These are phyloP conservation scores for Antitype chi DNA, from an alignment of 2,888 invertebrate species.

Conservation along the genomic window DNA sequence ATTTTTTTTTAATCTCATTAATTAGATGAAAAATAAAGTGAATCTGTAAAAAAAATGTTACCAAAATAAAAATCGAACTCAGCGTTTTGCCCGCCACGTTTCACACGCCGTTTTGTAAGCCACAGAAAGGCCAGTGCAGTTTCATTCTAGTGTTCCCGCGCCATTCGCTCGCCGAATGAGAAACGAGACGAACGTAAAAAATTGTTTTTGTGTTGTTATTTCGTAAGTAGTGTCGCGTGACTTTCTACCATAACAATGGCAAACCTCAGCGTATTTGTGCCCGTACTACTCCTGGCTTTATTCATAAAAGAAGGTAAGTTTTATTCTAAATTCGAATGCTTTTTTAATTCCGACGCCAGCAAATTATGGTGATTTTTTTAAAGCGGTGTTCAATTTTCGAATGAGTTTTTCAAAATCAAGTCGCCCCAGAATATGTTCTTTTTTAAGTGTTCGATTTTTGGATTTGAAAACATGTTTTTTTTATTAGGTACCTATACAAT, in stretches of 20 bases:
- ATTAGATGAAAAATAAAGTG: neutral
- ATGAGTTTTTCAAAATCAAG: neutral
- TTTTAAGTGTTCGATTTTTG: neutral
- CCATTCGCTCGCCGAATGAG: constrained; percentile 80
- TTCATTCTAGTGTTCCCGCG: constrained; percentile 61
- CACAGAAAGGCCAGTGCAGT: constrained; percentile 44
- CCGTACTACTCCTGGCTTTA: constrained; percentile 83
- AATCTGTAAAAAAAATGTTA: neutral
- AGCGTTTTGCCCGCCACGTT: constrained; percentile 54
- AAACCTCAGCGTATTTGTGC: constrained; percentile 81
- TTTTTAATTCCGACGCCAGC: neutral
- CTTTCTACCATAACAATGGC: constrained; percentile 78
- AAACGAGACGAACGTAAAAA: constrained; percentile 71
- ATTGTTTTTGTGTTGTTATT: constrained; percentile 68
- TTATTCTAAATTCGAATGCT: constrained; percentile 13
- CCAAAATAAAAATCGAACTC: neutral
- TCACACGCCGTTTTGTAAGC: constrained; percentile 39
- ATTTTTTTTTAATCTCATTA: too few species aligned
- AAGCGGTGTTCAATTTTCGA: neutral
- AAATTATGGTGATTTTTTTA: neutral
- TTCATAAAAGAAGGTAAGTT: constrained; percentile 84
- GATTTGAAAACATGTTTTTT: neutral
- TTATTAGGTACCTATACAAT: neutral
- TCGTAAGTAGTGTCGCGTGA: constrained; percentile 70
- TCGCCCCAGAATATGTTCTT: neutral